Evolutionary conservation across 2,113 vertebrate species (phyloP).

Genomic region (Solea solea): DNA sequence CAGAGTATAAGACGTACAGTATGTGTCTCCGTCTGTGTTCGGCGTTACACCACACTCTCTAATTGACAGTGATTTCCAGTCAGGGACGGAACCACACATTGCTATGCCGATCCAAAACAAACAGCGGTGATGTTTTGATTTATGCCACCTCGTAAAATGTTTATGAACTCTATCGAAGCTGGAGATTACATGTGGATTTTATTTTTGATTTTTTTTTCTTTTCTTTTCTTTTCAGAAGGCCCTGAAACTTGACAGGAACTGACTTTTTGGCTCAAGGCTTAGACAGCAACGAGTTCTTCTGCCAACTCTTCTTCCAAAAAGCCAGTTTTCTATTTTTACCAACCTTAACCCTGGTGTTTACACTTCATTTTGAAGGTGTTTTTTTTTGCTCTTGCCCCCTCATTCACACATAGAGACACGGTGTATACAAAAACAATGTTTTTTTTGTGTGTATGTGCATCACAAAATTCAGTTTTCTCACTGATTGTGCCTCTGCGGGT

Average conservation of each 20-base stretch:
- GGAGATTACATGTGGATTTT: conserved; percentile 36
- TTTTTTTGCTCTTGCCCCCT: background rate
- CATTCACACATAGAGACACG: background rate
- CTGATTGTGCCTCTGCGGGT: conserved; percentile 48
- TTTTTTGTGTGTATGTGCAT: background rate
- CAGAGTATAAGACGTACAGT: background rate
- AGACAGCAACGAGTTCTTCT: conserved; percentile 3
- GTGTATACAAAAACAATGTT: background rate
- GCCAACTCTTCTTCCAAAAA: conserved; percentile 13
- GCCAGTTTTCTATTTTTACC: background rate
- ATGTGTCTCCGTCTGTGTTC: background rate
- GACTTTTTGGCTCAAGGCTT: conserved; percentile 14
- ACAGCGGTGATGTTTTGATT: conserved; percentile 18
- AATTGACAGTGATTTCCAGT: conserved; percentile 10
- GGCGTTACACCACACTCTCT: background rate
- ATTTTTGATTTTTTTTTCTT: background rate
- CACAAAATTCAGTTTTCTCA: conserved; percentile 36
- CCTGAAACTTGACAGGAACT: conserved; percentile 12
- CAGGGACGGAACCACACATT: conserved; percentile 13
- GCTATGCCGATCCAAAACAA: conserved; percentile 40
- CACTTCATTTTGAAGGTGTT: background rate
- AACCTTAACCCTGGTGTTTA: background rate
- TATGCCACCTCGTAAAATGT: conserved; percentile 20
- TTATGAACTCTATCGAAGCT: conserved; percentile 7
- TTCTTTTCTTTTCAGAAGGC: conserved; percentile 4